Base-by-base conservation (phyloP, 1,140 invertebrate genomes). In the Geopemphigus sp. region DNA sequence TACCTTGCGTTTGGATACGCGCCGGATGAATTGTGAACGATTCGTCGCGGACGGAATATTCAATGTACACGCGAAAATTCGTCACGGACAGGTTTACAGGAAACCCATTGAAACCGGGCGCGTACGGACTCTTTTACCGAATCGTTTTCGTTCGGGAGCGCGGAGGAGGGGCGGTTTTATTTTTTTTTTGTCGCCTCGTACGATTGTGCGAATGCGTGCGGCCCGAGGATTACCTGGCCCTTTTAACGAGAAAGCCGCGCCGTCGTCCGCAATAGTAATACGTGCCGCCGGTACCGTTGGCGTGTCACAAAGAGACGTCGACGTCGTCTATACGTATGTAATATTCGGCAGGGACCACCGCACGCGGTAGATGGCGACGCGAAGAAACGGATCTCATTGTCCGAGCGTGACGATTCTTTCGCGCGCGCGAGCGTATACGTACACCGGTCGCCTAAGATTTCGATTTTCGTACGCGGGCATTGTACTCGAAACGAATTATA, bases 191-290 rank as follows among this genome's bases (percentile, higher is more conserved):
- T 12, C 57, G 6, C 59, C 59, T 12, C 12, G 57, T 74, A 74
- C 57, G 72, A 74, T 74, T 74, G 72, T 74, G 72, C 72, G 39
- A 74, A 74, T 74, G 72, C 29, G 72, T 74, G 72, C 72, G 72
- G 54, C 72, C 72, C 12, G 53, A 45, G 72, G 72, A 74, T 74
- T 74, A 74, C 53, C 72, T n/a, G 54, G 72, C 57, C 57, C 72
- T 56, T 74, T 45, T 59, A n/a, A n/a, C 32, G 32, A 39, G 32
- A 57, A 19, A 74, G 24, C 57, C 24, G 17, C 47, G 15, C 29
- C 47, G 72, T 29, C 70, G 26, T 73, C 70, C 26, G 24, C 15
- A 1, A 8, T 10, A 8, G 17, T 19, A 72, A 56, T 32, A 64
- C n/a, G 45, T 57, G 70, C 70, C 70, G 50, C 22, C 50, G 26